These are phyloP conservation scores for Crioceris asparagi DNA, from an alignment of 2,888 invertebrate species.

Conservation along the genomic window DNA sequence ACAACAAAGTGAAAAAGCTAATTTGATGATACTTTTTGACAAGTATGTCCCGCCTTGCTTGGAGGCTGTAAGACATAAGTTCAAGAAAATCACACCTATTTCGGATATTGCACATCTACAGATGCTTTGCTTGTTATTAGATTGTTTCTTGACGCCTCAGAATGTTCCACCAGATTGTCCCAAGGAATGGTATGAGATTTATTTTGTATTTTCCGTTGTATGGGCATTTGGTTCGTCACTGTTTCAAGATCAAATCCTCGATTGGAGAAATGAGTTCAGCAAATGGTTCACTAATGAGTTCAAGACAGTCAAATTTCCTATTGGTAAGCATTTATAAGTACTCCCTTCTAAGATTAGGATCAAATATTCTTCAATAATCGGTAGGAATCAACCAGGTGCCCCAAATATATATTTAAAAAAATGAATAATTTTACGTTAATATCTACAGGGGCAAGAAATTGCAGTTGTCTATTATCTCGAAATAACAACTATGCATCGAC, in stretches of 20 bases:
- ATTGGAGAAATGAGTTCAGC: constrained; percentile 88
- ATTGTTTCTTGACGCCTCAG: constrained; percentile 69
- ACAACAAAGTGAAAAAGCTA: constrained; percentile 63
- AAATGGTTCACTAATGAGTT: constrained; percentile 94
- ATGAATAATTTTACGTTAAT: too few relatives aligned
- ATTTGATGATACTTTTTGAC: constrained; percentile 79
- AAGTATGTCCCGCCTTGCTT: constrained; percentile 82
- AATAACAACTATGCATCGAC: too few relatives aligned
- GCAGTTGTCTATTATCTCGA: too few relatives aligned
- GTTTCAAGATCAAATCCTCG: constrained; percentile 83
- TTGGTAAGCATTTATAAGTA: too few relatives aligned
- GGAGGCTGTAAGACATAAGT: constrained; percentile 60
- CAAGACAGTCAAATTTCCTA: constrained; percentile 80
- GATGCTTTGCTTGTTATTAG: constrained; percentile 78
- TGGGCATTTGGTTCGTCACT: constrained; percentile 92
- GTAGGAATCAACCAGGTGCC: too few relatives aligned
- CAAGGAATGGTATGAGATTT: constrained; percentile 86
- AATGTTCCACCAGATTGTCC: constrained; percentile 81
- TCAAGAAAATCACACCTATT: constrained; percentile 85
- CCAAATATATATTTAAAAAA: too few relatives aligned
- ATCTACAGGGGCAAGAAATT: too few relatives aligned
- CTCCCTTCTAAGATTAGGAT: too few relatives aligned
- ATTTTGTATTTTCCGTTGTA: constrained; percentile 80
- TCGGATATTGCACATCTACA: constrained; percentile 82
- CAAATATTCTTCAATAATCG: too few relatives aligned